Percentiles rank a stretch among this genome's conserved stretches.
Evolutionary conservation across 2,797 vertebrate species (phyloP).

Genomic region (Carcharodon carcharias): DNA sequence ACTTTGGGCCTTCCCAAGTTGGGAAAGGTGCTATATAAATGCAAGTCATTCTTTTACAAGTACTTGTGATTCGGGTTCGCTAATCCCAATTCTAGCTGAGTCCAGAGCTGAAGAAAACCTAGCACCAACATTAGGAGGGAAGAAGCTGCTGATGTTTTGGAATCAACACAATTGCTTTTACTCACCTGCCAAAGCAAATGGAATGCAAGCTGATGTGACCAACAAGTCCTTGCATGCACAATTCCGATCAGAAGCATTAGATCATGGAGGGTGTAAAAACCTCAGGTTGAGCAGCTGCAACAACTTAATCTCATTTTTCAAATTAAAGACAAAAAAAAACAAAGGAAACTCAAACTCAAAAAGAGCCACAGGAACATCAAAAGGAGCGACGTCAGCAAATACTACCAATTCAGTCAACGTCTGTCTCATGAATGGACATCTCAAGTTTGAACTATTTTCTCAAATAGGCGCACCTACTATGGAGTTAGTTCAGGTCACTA

Average conservation of each 20-base stretch:
- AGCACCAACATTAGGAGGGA: background rate
- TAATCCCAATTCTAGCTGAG: background rate
- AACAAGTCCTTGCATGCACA: background rate
- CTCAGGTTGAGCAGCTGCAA: background rate
- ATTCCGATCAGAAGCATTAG: background rate
- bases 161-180: background rate
- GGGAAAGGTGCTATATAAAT: background rate
- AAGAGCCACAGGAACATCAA: background rate
- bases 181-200: background rate
- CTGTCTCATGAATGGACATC: too few species aligned
- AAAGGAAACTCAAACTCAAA: background rate
- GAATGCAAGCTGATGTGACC: background rate
- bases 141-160: background rate
- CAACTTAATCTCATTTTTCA: background rate
- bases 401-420: background rate
- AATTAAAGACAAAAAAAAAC: background rate
- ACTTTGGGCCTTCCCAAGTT: background rate
- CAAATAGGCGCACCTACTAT: background rate
- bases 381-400: background rate
- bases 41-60: background rate
- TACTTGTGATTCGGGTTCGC: background rate
- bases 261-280: background rate
- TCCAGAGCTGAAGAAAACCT: background rate
- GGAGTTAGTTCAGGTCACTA: background rate
- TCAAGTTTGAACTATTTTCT: background rate